phyloP scores from a whole-genome alignment of 2,888 invertebrate species.

The Eutolmus rufibarbis region DNA sequence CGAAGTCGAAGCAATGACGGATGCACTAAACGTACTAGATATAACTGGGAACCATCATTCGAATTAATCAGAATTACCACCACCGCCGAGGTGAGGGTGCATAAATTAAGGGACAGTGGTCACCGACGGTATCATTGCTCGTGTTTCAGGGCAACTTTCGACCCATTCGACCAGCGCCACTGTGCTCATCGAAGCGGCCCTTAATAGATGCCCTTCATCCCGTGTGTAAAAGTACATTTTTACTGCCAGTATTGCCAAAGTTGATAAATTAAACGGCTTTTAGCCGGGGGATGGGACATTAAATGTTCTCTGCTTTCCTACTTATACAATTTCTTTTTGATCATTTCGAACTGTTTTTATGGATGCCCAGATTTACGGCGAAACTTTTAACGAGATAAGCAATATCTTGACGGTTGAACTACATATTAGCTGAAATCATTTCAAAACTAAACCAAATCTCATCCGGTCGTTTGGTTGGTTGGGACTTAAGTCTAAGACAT shows the following conservation, averaged over 20 bases:
- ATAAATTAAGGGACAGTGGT: slow-evolving; percentile 7
- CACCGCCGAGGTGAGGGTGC: neutral
- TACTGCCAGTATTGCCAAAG: slow-evolving; percentile 37
- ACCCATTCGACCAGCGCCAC: neutral
- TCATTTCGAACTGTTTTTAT: slow-evolving; percentile 29
- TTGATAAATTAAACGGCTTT: slow-evolving; percentile 37
- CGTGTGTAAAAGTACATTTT: slow-evolving; percentile 29
- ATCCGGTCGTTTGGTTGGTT: neutral
- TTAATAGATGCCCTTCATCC: slow-evolving; percentile 12
- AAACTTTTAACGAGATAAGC: slow-evolving; percentile 40
- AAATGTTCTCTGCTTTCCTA: neutral
- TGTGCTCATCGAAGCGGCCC: neutral
- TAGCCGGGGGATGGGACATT: neutral
- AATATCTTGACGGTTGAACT: slow-evolving; percentile 33
- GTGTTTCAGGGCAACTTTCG: neutral
- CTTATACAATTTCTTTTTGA: slow-evolving; percentile 19
- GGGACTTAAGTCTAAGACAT: neutral
- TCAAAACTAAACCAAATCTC: slow-evolving; percentile 24
- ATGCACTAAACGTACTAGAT: neutral
- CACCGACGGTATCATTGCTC: neutral
- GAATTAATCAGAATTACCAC: neutral
- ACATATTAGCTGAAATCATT: slow-evolving; percentile 24
- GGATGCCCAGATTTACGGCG: slow-evolving; percentile 34
- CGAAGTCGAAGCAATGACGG: neutral
- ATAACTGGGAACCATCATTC: neutral